Evolutionary conservation across 2,888 invertebrate species (phyloP).

Genomic region (Trachelus stipa): DNA sequence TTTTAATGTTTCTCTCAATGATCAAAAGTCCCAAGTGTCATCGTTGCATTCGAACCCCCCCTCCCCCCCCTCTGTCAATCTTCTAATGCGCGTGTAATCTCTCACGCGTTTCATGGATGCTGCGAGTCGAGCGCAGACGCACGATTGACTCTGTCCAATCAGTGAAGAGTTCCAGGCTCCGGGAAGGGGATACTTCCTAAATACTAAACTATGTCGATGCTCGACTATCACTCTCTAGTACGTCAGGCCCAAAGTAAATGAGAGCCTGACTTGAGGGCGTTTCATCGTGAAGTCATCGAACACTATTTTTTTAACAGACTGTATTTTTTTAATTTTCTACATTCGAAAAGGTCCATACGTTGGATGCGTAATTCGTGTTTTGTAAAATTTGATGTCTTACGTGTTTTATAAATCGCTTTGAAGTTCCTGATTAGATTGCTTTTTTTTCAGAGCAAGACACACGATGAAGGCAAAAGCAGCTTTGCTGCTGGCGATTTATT

Average conservation of each 20-base stretch:
- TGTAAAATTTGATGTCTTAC: background rate
- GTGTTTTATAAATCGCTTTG: background rate
- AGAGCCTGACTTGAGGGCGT: background rate
- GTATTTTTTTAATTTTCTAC: background rate
- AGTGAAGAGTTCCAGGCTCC: background rate
- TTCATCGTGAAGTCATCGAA: background rate
- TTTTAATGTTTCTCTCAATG: background rate
- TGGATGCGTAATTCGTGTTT: background rate
- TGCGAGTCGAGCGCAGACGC: background rate
- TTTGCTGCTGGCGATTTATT: conserved; percentile 48
- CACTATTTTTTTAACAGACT: background rate
- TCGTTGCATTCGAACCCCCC: no score
- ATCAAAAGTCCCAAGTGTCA: background rate
- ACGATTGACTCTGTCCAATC: background rate
- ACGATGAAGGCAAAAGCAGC: conserved; percentile 52
- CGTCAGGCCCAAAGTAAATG: background rate
- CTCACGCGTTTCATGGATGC: background rate
- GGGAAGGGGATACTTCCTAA: background rate
- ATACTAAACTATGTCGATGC: background rate
- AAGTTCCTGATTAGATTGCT: background rate
- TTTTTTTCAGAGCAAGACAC: conserved; percentile 31
- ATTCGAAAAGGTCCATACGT: background rate
- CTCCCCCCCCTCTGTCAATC: background rate
- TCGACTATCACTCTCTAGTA: background rate
- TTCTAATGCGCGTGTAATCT: background rate